These are phyloP conservation scores for Epirrita christyi DNA, from an alignment of 2,888 invertebrate genomes.

Conservation along the genomic window DNA sequence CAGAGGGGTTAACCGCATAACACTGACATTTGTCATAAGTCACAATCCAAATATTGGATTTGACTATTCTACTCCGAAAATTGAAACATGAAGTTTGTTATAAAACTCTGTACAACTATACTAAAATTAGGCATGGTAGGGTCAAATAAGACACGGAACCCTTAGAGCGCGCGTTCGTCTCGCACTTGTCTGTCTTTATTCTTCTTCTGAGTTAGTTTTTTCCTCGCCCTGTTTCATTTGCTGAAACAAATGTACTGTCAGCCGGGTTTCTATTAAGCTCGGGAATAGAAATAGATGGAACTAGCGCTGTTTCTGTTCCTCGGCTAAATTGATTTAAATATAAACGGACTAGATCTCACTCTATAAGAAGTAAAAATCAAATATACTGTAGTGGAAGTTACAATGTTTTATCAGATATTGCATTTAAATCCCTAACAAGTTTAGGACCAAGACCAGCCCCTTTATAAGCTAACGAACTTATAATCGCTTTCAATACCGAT, in stretches of 20 bases:
- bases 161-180: background rate
- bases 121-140: too few relatives aligned
- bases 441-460: too few relatives aligned
- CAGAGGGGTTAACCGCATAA: too few relatives aligned
- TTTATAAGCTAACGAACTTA: too few relatives aligned
- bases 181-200: conserved; percentile 25
- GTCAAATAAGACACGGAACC: background rate
- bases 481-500: too few relatives aligned
- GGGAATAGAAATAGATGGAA: conserved; percentile 30
- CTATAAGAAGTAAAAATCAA: background rate
- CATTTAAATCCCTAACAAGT: too few relatives aligned
- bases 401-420: too few relatives aligned
- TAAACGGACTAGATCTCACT: conserved; percentile 3
- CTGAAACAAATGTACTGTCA: conserved; percentile 37
- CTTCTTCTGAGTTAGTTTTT: conserved; percentile 34
- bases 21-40: too few relatives aligned
- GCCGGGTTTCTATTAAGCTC: conserved; percentile 31
- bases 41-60: too few relatives aligned
- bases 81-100: too few relatives aligned
- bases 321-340: conserved; percentile 22
- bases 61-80: too few relatives aligned
- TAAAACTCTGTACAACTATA: too few relatives aligned
- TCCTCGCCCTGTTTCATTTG: conserved; percentile 27
- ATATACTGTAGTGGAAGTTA: background rate
- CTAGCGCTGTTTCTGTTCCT: conserved; percentile 14